Percentiles rank a stretch among this genome's conserved stretches.
Conservation (phyloP, 2,797 vertebrate genomes). For the Poeciliopsis infans region DNA sequence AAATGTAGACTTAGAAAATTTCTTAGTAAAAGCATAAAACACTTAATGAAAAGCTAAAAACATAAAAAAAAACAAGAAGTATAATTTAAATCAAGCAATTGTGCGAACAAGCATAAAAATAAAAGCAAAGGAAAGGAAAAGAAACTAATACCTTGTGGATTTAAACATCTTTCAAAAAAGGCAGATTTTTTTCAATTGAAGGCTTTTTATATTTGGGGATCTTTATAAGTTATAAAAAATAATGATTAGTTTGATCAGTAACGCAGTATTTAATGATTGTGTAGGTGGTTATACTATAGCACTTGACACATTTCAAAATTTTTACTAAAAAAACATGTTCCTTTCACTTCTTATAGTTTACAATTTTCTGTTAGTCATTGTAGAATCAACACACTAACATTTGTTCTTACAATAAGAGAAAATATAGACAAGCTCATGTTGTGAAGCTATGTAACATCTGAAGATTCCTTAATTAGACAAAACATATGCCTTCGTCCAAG, state of each 20-base stretch:
- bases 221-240: not conserved
- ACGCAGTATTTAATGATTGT: too few relatives aligned
- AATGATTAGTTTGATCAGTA: not conserved
- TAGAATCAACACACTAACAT: not conserved
- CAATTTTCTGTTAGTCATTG: not conserved
- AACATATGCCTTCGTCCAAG: not conserved
- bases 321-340: not conserved
- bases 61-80: not conserved
- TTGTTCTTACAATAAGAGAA: not conserved
- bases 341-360: not conserved
- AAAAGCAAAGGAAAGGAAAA: not conserved
- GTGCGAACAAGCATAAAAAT: not conserved
- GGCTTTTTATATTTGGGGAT: not conserved
- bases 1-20: not conserved
- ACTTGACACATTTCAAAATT: not conserved
- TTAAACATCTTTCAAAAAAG: conserved; percentile 11
- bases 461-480: not conserved
- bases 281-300: not conserved
- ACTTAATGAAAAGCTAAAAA: not conserved
- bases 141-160: not conserved
- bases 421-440: not conserved
- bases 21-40: not conserved
- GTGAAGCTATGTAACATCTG: not conserved
- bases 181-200: not conserved
- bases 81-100: not conserved